These are phyloP conservation scores for Nemotelus nigrinus DNA, from an alignment of 2,888 invertebrate genomes.

Conservation along the genomic window DNA sequence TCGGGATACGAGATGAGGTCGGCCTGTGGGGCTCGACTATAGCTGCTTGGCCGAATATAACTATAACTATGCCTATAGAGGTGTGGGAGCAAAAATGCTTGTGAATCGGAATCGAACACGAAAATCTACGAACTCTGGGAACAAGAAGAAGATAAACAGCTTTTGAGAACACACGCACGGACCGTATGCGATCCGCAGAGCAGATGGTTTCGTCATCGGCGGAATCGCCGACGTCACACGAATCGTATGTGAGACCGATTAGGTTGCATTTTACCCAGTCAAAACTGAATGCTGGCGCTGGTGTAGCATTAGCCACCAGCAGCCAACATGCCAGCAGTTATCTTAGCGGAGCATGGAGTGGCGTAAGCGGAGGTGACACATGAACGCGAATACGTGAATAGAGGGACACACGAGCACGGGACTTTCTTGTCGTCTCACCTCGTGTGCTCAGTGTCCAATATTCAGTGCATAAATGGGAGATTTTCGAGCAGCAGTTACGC, in stretches of 20 bases:
- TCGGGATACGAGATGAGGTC: too few species aligned
- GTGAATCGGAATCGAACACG: too few species aligned
- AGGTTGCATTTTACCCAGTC: neutral
- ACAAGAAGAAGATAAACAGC: too few species aligned
- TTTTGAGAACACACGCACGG: too few species aligned
- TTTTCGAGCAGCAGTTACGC: too few species aligned
- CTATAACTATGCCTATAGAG: too few species aligned
- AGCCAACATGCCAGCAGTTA: conserved; percentile 6
- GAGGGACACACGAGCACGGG: conserved; percentile 39
- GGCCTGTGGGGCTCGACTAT: too few species aligned
- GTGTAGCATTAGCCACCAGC: conserved; percentile 5
- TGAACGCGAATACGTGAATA: conserved; percentile 22
- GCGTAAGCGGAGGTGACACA: neutral
- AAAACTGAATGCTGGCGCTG: conserved; percentile 12
- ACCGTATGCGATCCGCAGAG: neutral
- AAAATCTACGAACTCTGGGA: too few species aligned
- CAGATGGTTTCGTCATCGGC: conserved; percentile 26
- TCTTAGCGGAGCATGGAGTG: conserved; percentile 12
- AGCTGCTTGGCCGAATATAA: too few species aligned
- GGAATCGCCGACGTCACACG: conserved; percentile 39
- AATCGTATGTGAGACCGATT: neutral
- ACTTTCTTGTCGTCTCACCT: conserved; percentile 28
- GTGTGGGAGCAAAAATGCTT: too few species aligned
- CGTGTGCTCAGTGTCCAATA: neutral
- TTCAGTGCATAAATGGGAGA: neutral